Conservation (phyloP, 1,140 invertebrate genomes). For the Calephelis virginiensis region DNA sequence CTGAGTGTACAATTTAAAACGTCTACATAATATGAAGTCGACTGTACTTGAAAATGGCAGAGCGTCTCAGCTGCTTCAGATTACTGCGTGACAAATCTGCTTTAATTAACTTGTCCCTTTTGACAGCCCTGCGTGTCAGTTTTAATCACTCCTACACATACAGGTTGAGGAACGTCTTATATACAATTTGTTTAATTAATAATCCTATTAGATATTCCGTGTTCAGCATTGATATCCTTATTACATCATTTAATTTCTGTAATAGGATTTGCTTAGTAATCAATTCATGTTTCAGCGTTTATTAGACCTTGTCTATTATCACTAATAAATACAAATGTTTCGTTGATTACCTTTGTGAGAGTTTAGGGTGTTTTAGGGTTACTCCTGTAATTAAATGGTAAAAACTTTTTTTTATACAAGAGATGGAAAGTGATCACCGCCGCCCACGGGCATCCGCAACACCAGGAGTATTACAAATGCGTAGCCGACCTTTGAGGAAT, state of each 20-base stretch:
- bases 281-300: not conserved
- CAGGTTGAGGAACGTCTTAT: constrained; percentile 17
- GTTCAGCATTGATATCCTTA: not conserved
- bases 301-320: not conserved
- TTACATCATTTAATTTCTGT: constrained; percentile 11
- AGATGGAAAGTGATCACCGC: too few species aligned
- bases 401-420: too few species aligned
- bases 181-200: constrained; percentile 22
- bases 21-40: too few species aligned
- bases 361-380: not conserved
- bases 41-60: not conserved
- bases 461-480: too few species aligned
- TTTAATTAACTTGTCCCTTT: constrained; percentile 55
- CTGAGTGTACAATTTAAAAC: not conserved
- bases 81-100: constrained; percentile 47
- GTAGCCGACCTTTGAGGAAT: too few species aligned
- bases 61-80: constrained; percentile 19
- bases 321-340: not conserved
- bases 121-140: constrained; percentile 30
- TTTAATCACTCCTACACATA: constrained; percentile 27
- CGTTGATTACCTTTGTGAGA: not conserved
- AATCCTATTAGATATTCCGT: constrained; percentile 12
- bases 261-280: not conserved
- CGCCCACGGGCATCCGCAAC: too few species aligned
- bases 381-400: too few species aligned